Conservation (phyloP, 2,888 invertebrate species). For the Eupithecia inturbata region DNA sequence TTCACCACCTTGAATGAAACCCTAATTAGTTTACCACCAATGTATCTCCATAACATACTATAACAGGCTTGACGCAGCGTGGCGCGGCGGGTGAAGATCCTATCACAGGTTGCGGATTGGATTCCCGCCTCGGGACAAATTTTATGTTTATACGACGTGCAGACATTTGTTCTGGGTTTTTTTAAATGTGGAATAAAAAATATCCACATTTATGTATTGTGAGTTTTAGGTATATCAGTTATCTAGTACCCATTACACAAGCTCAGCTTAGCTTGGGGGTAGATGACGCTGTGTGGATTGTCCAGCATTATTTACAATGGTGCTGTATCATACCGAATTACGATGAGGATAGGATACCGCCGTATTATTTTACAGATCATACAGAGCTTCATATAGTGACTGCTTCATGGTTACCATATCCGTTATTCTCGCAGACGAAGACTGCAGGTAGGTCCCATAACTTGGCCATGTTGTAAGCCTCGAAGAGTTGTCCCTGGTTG, state of each 20-base stretch:
- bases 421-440: constrained; percentile 99
- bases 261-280: not conserved
- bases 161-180: not conserved
- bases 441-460: constrained; percentile 96
- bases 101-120: not conserved
- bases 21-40: no score
- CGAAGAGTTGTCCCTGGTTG: constrained; percentile 97
- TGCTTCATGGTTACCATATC: constrained; percentile 89
- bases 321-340: no score
- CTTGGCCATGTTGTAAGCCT: constrained; percentile 97
- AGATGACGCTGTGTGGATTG: not conserved
- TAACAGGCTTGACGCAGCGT: no score
- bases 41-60: no score
- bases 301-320: not conserved
- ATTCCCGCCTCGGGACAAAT: not conserved
- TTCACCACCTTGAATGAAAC: no score
- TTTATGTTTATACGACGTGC: not conserved
- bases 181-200: not conserved
- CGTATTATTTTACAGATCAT: no score
- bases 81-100: no score
- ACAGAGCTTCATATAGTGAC: no score
- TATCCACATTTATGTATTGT: not conserved
- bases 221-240: not conserved
- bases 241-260: not conserved
- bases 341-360: no score